Evolutionary conservation across 2,113 vertebrate genomes (phyloP).

Genomic region (Apteryx owenii): DNA sequence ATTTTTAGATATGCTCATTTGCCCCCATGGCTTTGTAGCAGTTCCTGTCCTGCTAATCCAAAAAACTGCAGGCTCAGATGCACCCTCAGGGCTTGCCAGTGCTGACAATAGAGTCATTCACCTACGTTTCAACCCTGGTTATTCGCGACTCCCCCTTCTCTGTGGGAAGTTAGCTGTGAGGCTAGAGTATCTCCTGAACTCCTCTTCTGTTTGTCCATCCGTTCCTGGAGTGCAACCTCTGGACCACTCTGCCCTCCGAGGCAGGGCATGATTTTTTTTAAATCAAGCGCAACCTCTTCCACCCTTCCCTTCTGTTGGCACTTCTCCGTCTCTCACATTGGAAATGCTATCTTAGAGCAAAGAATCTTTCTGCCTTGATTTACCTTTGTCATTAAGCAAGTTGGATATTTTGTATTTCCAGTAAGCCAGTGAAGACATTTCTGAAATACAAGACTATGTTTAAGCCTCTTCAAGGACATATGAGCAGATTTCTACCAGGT

Average conservation of each 20-base stretch:
- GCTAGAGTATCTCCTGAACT: not conserved
- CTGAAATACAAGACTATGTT: not conserved
- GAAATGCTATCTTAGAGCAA: not conserved
- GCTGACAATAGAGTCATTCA: not conserved
- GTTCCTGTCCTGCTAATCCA: not conserved
- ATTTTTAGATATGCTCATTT: not conserved
- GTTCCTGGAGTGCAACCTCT: not conserved
- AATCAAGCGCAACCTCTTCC: not conserved
- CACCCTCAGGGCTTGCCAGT: not conserved
- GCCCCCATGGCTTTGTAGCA: not conserved
- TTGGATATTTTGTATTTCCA: not conserved
- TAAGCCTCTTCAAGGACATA: not conserved
- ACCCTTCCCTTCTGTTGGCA: not conserved
- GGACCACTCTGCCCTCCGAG: not conserved
- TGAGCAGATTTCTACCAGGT: not conserved
- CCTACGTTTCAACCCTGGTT: not conserved
- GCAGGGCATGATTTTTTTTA: not conserved
- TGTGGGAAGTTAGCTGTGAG: rapidly evolving
- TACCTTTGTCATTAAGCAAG: not conserved
- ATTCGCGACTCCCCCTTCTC: rapidly evolving
- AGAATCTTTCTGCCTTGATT: not conserved
- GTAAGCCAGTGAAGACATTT: not conserved
- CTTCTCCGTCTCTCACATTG: not conserved
- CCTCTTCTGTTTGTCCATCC: not conserved
- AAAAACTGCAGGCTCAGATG: not conserved